These are phyloP conservation scores for Atta cephalotes DNA, from an alignment of 1,140 invertebrate genomes.

Conservation along the genomic window DNA sequence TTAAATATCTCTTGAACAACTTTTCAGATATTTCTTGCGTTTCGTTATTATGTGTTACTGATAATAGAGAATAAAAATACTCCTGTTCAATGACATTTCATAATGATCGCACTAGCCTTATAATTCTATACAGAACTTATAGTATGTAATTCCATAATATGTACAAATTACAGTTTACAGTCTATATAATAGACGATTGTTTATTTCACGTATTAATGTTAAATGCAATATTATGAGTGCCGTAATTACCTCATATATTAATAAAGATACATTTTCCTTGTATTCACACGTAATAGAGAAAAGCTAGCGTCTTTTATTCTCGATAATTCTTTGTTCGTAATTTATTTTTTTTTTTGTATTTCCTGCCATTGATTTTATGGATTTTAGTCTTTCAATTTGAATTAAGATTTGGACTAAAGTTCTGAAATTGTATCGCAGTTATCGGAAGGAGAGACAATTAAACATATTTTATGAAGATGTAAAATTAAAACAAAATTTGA, in stretches of 20 bases:
- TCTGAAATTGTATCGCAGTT: neutral
- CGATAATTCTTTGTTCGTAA: neutral
- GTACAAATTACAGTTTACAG: conserved; percentile 38
- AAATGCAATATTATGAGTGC: neutral
- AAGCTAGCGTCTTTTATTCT: neutral
- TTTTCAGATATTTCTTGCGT: neutral
- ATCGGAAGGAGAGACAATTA: neutral
- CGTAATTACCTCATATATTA: conserved; percentile 15
- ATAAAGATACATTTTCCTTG: neutral
- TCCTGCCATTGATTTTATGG: neutral
- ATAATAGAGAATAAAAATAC: neutral
- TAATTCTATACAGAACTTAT: conserved; percentile 12
- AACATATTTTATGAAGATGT: neutral
- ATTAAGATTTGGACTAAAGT: neutral
- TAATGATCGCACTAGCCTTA: conserved; percentile 4
- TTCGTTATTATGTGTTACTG: neutral
- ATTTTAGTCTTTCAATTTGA: neutral
- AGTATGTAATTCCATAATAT: neutral
- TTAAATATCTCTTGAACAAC: neutral
- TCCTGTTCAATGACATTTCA: neutral
- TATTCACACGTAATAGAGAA: neutral
- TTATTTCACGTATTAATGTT: conserved; percentile 28
- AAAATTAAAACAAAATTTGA: neutral
- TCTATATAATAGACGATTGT: conserved; percentile 30
- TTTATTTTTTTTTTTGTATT: neutral